phyloP scores from a whole-genome alignment of 2,888 invertebrate species.

The Drosophila glabriapex region DNA sequence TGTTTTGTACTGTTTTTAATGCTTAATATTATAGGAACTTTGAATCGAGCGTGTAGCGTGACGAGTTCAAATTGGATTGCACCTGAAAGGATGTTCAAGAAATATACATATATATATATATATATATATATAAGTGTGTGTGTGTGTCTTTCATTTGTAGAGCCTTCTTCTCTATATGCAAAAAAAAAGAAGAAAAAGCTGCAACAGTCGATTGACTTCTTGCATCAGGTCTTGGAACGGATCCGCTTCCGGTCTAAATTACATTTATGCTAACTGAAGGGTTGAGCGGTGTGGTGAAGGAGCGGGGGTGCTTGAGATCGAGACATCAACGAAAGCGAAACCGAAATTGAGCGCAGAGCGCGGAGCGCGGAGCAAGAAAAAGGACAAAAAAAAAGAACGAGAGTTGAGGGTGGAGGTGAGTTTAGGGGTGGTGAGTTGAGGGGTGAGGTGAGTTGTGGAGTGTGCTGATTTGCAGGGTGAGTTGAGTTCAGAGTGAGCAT shows the following conservation, averaged over 20 bases:
- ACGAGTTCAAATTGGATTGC: conserved; percentile 50
- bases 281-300: not conserved
- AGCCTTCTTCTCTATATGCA: not conserved
- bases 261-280: not conserved
- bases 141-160: not conserved
- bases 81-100: conserved; percentile 38
- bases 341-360: conserved; percentile 1
- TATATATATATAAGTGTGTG: not conserved
- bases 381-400: not conserved
- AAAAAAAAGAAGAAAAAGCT: not conserved
- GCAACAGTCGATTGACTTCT: conserved; percentile 4
- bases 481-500: conserved; percentile 20
- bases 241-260: conserved; percentile 22
- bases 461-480: not conserved
- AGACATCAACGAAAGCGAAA: conserved; percentile 7
- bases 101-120: not conserved
- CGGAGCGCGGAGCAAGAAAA: not conserved
- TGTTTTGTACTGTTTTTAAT: conserved; percentile 69
- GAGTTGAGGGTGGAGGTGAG: not conserved
- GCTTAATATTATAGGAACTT: conserved; percentile 77
- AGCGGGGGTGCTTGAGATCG: conserved; percentile 8
- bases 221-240: not conserved
- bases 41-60: conserved; percentile 55
- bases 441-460: not conserved
- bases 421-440: not conserved